Evolutionary conservation across 1,140 invertebrate species (phyloP), one percentile per base, ranked within the genome.

Genomic region (Drosophila albomicans): DNA sequence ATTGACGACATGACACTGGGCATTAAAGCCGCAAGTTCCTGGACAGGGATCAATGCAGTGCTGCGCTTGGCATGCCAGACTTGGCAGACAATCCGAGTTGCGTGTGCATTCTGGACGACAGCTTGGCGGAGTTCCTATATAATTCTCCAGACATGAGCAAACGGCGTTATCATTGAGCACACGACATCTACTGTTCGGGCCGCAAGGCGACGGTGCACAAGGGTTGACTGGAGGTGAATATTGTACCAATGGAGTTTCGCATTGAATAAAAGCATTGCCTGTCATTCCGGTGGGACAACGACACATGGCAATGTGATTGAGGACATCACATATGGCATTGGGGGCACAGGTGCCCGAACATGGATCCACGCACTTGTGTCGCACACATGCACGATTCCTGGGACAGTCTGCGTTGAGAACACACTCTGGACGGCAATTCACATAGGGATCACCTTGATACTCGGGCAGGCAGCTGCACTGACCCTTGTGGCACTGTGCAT

Each of bases 41-140:
- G 93, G 94, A 82, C 96, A 96, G 52, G 96, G 95, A 92, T 96
- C 95, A 46, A 93, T 92, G 91, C 96, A 96, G 91, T 95, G 95
- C 82, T 96, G 94, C 70, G 96, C 95, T 75, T 96, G 95, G 79
- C 97, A 98, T 11, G 96, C 96, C 57, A 96, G 85, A 81, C 96
- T 95, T 48, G 96, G 95, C 1, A 96, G 93, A 90, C 97, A 98
- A 85, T 97, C 97, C 49, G 96, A 95, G 86, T 97, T 97, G 62
- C 96, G 96, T 3, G 95, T 94, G 92, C 97, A 97, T 92, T 97
- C 96, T 5, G 96, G 96, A 82, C 96, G 93, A 92, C 96, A 97
- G 75, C 96, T 96, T 1, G 96, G 96, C 20, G 96, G 95, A 92
- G 96, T 94, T 6, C 96, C 95, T 63, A 93, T 92, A 84, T 94